phyloP scores from a whole-genome alignment of 2,113 vertebrate species.

The Prietella phreatophila region DNA sequence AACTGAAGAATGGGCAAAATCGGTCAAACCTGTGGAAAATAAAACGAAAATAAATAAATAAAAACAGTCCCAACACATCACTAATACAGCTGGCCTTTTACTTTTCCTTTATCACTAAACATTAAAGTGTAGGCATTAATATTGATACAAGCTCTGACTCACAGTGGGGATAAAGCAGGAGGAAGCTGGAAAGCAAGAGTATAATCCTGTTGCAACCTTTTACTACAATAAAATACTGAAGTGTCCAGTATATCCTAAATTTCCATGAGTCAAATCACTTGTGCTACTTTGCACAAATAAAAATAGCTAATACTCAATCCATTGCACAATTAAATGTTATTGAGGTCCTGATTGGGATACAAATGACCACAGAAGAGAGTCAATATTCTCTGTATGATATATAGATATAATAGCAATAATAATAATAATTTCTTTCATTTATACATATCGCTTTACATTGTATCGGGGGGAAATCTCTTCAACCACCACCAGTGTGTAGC shows the following conservation, averaged over 20 bases:
- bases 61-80: background rate
- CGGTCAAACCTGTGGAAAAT: background rate
- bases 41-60: background rate
- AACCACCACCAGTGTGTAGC: too few species aligned
- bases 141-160: background rate
- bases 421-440: too few species aligned
- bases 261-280: background rate
- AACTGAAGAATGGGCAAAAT: background rate
- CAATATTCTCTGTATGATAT: background rate
- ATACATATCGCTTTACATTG: too few species aligned
- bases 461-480: too few species aligned
- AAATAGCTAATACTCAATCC: background rate
- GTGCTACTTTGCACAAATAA: background rate
- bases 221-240: background rate
- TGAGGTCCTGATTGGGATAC: background rate
- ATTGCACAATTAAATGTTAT: background rate
- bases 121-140: background rate
- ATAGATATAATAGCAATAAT: too few species aligned
- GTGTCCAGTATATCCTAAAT: background rate
- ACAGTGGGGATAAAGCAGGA: background rate
- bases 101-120: background rate
- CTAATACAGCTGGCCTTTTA: background rate
- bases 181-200: background rate
- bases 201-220: background rate
- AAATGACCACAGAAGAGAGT: background rate